Conservation (phyloP, 1,140 invertebrate species). For the Halotydeus destructor region DNA sequence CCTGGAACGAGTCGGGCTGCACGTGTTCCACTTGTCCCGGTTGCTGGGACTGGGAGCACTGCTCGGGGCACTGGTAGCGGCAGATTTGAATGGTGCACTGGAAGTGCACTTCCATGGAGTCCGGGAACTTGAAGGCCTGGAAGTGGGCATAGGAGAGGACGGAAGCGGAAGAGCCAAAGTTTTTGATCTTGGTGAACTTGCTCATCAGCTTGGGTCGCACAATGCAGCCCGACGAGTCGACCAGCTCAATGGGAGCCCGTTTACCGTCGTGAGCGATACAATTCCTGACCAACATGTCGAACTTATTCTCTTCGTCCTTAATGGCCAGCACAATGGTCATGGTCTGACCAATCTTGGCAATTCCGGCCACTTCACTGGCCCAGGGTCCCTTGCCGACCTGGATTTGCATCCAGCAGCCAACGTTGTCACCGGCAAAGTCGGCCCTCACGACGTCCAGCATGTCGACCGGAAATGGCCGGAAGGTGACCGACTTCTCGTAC, state of each 20-base stretch:
- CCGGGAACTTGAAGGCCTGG: constrained; percentile 24
- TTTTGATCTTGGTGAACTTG: constrained; percentile 85
- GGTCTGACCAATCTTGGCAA: constrained; percentile 83
- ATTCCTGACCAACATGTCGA: constrained; percentile 80
- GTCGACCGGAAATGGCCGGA: constrained; percentile 79
- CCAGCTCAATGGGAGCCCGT: constrained; percentile 68
- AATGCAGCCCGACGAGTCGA: constrained; percentile 75
- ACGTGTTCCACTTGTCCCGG: neutral
- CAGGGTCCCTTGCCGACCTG: constrained; percentile 71
- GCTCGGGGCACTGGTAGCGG: constrained; percentile 20
- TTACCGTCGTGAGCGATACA: constrained; percentile 85
- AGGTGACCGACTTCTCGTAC: constrained; percentile 84
- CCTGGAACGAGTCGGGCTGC: neutral
- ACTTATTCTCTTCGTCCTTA: constrained; percentile 85
- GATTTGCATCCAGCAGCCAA: constrained; percentile 41
- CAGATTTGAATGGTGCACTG: constrained; percentile 23
- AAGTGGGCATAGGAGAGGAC: constrained; percentile 86
- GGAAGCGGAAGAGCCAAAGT: constrained; percentile 76
- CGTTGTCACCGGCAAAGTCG: constrained; percentile 83
- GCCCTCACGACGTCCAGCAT: constrained; percentile 81
- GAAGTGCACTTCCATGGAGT: constrained; percentile 21
- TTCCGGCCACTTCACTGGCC: constrained; percentile 79
- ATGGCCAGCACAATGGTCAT: constrained; percentile 90
- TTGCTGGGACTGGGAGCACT: constrained; percentile 15
- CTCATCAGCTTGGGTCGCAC: constrained; percentile 76